Base-by-base conservation (phyloP, 2,888 invertebrate species). In the Miltochrista miniata region DNA sequence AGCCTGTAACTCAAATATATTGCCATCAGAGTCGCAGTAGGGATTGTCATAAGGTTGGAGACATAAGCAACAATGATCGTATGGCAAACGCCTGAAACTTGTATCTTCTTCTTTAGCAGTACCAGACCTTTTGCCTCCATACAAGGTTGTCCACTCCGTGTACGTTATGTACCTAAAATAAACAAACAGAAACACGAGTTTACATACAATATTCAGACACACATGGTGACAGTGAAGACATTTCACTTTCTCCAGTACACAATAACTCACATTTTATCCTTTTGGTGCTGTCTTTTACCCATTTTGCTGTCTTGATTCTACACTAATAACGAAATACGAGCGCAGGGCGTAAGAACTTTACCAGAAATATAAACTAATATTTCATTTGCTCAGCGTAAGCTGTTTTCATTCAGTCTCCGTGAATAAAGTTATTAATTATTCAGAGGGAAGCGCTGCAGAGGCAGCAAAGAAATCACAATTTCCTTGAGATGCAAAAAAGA, bases 281-380 rank as follows among this genome's bases (percentile, higher is more conserved):
- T 98, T 79, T 98, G 98, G 91, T 98, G 98, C 76, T 98, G 98
- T 67, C 96, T 93, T 92, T 98, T 98, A 64, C 98, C 98, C 98
- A 98, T 98, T 79, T 93, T 96, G 62, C 5, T 43, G 13, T 35
- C 1, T 29, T 48, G 30, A 11, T 44, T 12, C 4, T 11, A 34
- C 18, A 43, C 34, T 18, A n/a, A n/a, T 10, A 35, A 42, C n/a
- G 18, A 18, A 15, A 15, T 15, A 37, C 4, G 18, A 24, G 5
- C 5, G 18, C 18, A 24, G 5, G 18, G 5, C 2, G 3, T 4
- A 24, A 24, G 18, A 24, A 24, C 18, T 24, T 24, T n/a, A n/a
- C n/a, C n/a, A n/a, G n/a, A n/a, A n/a, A n/a, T n/a, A n/a, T n/a
- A n/a, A n/a, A n/a, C n/a, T n/a, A n/a, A n/a, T n/a, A n/a, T n/a